Percentiles rank a stretch among this genome's conserved stretches.
Conservation (phyloP, 1,140 invertebrate genomes). For the Probaryconus sp. region DNA sequence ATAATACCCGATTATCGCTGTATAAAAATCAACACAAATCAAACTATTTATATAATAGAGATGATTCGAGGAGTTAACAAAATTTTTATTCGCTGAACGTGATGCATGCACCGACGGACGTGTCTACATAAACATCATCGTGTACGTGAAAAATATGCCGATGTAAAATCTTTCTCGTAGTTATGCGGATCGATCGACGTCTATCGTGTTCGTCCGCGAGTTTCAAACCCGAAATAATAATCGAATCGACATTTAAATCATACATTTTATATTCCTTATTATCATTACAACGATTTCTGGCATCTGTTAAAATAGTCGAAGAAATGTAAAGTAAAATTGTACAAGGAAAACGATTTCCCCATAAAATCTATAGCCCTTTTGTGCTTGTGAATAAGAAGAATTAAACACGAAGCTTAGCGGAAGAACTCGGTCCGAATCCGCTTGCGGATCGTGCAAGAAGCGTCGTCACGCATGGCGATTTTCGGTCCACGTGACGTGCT, state of each 20-base stretch:
- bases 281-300: too few relatives aligned
- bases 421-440: slow-evolving; percentile 26
- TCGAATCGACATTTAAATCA: too few relatives aligned
- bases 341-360: slow-evolving; percentile 12
- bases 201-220: slow-evolving; percentile 4
- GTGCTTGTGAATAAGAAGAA: slow-evolving; percentile 14
- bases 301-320: not conserved
- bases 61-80: too few relatives aligned
- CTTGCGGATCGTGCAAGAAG: slow-evolving; percentile 48
- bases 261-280: too few relatives aligned
- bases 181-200: slow-evolving; percentile 17
- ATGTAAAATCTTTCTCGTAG: slow-evolving; percentile 22
- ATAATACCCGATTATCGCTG: too few relatives aligned
- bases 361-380: slow-evolving; percentile 21
- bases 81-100: not conserved
- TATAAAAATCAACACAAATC: too few relatives aligned
- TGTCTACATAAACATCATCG: slow-evolving; percentile 9
- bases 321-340: slow-evolving; percentile 29
- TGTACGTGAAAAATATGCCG: slow-evolving; percentile 16
- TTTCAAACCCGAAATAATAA: too few relatives aligned
- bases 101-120: not conserved
- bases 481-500: slow-evolving; percentile 45
- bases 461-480: slow-evolving; percentile 54
- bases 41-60: too few relatives aligned
- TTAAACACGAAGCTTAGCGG: slow-evolving; percentile 28